Conservation (phyloP, 2,888 invertebrate genomes). For the Tanytarsus gracilentus region DNA sequence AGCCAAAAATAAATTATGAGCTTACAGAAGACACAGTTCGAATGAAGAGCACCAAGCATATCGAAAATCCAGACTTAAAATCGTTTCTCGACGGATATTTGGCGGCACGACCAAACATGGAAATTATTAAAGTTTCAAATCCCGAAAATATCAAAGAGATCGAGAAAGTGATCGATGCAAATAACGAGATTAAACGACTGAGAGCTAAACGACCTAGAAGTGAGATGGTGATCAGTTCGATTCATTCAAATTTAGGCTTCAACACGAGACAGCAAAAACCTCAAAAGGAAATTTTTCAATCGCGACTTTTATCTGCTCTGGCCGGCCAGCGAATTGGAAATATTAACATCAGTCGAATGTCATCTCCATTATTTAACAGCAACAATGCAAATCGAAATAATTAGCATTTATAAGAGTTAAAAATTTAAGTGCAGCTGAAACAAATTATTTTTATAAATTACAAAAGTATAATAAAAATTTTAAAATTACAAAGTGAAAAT, state of each 20-base stretch:
- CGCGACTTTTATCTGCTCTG: neutral
- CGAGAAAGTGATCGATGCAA: neutral
- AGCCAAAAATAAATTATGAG: neutral
- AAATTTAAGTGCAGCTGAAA: neutral
- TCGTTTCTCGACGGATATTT: neutral
- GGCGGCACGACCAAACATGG: neutral
- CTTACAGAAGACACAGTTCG: neutral
- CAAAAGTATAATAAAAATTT: no score
- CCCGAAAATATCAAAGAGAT: neutral
- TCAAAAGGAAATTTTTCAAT: neutral
- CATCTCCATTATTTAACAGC: neutral
- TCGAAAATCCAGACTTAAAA: slow-evolving; percentile 1
- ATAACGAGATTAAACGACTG: neutral
- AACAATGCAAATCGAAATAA: neutral
- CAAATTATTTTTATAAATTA: neutral
- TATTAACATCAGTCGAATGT: neutral
- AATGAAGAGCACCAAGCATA: neutral
- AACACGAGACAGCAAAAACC: neutral
- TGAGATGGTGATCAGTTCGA: neutral
- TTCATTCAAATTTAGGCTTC: neutral
- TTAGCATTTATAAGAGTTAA: neutral
- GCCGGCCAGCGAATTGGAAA: neutral
- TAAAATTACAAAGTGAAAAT: no score
- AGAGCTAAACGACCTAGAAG: neutral
- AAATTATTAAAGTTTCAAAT: neutral